Conservation (phyloP, 2,888 invertebrate genomes). For the Sarcophaga carnaria region DNA sequence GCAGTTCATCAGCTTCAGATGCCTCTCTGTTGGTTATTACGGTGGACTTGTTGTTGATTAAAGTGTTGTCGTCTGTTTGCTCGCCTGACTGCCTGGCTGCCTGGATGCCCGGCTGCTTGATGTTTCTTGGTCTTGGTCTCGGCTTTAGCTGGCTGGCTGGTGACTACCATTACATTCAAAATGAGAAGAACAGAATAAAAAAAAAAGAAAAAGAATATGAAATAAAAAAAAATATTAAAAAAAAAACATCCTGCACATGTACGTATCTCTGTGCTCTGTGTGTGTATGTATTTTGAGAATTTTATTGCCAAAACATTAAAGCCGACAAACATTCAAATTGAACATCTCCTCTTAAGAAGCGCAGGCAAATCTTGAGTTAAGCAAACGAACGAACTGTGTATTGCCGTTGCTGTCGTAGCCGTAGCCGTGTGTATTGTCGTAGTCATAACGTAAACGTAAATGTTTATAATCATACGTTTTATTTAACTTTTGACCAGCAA, state of each 20-base stretch:
- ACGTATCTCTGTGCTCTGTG: slow-evolving; percentile 13
- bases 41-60: slow-evolving; percentile 21
- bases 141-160: slow-evolving; percentile 37
- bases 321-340: slow-evolving; percentile 68
- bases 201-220: slow-evolving; percentile 30
- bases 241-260: neutral
- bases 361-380: too few relatives aligned
- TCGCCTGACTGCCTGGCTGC: slow-evolving; percentile 43
- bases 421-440: slow-evolving; percentile 40
- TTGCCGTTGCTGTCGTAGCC: slow-evolving; percentile 51
- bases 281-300: slow-evolving; percentile 22
- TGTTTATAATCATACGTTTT: slow-evolving; percentile 49
- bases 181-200: neutral
- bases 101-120: neutral
- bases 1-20: slow-evolving; percentile 23
- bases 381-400: too few relatives aligned
- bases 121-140: neutral
- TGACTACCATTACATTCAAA: slow-evolving; percentile 2
- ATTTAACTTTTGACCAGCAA: slow-evolving; percentile 22
- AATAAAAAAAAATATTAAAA: slow-evolving; percentile 10
- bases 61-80: slow-evolving; percentile 50
- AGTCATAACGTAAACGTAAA: too few relatives aligned
- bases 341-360: slow-evolving; percentile 51
- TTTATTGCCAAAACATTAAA: slow-evolving; percentile 65
- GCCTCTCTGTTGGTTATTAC: slow-evolving; percentile 19